Percentiles rank a stretch among this genome's conserved stretches.
phyloP scores from a whole-genome alignment of 1,140 invertebrate species.

The Caenorhabditis briggsae region DNA sequence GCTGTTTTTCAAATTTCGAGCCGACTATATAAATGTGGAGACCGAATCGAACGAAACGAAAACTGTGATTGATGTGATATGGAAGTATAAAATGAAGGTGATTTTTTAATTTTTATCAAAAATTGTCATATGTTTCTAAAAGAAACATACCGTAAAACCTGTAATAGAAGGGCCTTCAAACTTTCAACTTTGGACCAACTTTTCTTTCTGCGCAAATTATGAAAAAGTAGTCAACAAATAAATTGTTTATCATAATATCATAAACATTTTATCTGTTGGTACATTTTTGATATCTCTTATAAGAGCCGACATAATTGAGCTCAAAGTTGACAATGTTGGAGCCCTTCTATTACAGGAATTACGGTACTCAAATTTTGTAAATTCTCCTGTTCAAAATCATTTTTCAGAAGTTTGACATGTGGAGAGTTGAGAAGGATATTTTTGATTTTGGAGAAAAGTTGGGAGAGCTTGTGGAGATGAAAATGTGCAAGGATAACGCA shows the following conservation, averaged over 20 bases:
- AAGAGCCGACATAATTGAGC: too few relatives aligned
- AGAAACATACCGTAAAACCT: too few relatives aligned
- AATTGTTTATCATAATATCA: too few relatives aligned
- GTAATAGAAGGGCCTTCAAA: too few relatives aligned
- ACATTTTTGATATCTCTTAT: too few relatives aligned
- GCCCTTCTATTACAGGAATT: too few relatives aligned
- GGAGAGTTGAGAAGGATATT: conserved; percentile 39
- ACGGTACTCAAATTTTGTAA: background rate
- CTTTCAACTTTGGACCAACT: too few relatives aligned
- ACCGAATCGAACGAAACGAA: background rate
- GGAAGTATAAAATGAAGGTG: conserved; percentile 38
- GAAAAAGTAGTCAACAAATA: too few relatives aligned
- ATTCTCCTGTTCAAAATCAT: background rate
- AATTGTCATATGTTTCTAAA: background rate
- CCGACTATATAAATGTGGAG: conserved; percentile 3
- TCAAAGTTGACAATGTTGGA: too few relatives aligned
- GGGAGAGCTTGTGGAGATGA: conserved; percentile 31
- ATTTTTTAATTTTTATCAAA: background rate
- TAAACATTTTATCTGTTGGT: too few relatives aligned
- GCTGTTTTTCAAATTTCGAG: conserved; percentile 28
- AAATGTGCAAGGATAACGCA: conserved; percentile 28
- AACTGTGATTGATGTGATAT: conserved; percentile 21
- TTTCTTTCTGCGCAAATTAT: too few relatives aligned
- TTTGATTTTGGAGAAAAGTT: conserved; percentile 51
- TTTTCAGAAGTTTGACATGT: conserved; percentile 51